Evolutionary conservation across 2,113 vertebrate genomes (phyloP), one percentile per base, ranked within the genome.

Genomic region (Cyprinodon brontotheroides): DNA sequence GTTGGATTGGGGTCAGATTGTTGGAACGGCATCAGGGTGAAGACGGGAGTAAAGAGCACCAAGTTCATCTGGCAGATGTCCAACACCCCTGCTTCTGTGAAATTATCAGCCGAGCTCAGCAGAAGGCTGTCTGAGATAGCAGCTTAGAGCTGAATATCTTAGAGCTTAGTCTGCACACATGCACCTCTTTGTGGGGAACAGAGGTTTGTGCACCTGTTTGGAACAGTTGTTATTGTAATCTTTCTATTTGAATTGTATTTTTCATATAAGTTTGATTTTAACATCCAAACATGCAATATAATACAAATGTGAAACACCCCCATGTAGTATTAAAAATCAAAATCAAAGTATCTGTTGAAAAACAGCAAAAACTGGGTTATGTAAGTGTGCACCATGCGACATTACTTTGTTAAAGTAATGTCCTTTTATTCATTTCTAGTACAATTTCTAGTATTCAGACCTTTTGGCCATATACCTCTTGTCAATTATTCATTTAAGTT

Each of bases 51-150:
- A 87, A 89, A 88, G 87, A 87, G 84, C 86, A 89, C 89, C 82
- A 80, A 86, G 92, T 89, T 89, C 76, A 84, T 83, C 82, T 87
- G 82, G 87, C 86, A 79, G 63, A 65, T 68, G 61, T 69, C 76
- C 75, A 61, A 69, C 81, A 87, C 74, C 57, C 15, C 62, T 86
- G 75, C 80, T 75, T 68, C 48, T 75, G 82, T 84, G 87, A 85
- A 80, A 80, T 78, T 85, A 86, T 90, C 86, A 84, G 81, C 82
- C 64, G 70, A 60, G 59, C 60, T 70, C 71, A 82, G 78, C 80
- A 84, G 84, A 78, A 75, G 70, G 79, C 65, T 47, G 67, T 64
- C 74, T 80, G 67, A 72, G 62, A 85, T 79, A 72, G 8, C 11
- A 70, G 62, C 20, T 74, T 70, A 72, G 62, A 38, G 72, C 69